These are phyloP conservation scores for Nebria salina DNA, from an alignment of 2,888 invertebrate species.

Conservation along the genomic window DNA sequence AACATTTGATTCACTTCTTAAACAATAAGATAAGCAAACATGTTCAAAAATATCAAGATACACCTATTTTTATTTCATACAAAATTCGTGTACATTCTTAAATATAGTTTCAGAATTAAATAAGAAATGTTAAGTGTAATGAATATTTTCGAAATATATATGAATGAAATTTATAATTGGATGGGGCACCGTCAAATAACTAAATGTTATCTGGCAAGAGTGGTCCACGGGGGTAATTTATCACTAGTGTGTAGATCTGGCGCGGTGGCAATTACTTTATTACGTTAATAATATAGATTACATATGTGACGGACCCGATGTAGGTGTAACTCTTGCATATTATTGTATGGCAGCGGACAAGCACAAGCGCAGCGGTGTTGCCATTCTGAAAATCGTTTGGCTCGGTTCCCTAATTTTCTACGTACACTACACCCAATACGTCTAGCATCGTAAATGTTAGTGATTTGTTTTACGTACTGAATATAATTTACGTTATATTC, in stretches of 20 bases:
- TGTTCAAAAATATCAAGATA: neutral
- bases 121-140: too few relatives aligned
- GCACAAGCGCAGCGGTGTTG: conserved; percentile 1
- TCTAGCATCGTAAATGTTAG: conserved; percentile 24
- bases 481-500: conserved; percentile 16
- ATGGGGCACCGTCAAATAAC: too few relatives aligned
- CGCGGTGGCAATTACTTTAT: conserved; percentile 42
- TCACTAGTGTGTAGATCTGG: neutral
- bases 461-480: conserved; percentile 25
- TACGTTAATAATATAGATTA: conserved; percentile 47
- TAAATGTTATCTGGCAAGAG: too few relatives aligned
- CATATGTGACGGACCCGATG: conserved; percentile 39
- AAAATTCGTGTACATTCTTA: too few relatives aligned
- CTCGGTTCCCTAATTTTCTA: conserved; percentile 10
- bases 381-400: conserved; percentile 10
- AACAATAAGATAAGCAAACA: neutral
- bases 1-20: neutral
- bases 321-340: conserved; percentile 27
- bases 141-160: too few relatives aligned
- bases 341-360: neutral
- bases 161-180: too few relatives aligned
- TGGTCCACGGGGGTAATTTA: too few relatives aligned
- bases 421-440: neutral
- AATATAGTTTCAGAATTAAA: too few relatives aligned
- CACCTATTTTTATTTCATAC: too few relatives aligned